phyloP scores from a whole-genome alignment of 2,113 vertebrate species.

The Xiphophorus hellerii region DNA sequence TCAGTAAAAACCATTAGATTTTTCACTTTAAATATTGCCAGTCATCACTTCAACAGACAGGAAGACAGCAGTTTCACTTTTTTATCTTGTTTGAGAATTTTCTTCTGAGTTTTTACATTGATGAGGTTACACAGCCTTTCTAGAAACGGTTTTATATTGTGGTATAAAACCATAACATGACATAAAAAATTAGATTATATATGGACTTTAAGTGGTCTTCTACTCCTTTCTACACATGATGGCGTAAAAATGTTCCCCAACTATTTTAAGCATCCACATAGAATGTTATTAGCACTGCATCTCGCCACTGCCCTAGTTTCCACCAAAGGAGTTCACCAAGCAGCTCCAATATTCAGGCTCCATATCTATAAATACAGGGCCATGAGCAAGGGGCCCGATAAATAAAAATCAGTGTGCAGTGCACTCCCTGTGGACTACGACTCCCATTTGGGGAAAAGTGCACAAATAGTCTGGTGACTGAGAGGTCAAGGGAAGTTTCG shows the following conservation, averaged over 20 bases:
- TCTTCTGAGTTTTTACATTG: too few species aligned
- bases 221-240: background rate
- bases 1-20: too few species aligned
- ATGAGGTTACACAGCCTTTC: too few species aligned
- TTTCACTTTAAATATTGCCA: too few species aligned
- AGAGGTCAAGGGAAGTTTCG: background rate
- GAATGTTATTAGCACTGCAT: background rate
- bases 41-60: too few species aligned
- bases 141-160: too few species aligned
- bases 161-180: background rate
- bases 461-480: background rate
- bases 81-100: too few species aligned
- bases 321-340: background rate
- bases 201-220: background rate
- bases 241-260: background rate
- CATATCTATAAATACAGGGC: background rate
- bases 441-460: background rate
- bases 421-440: background rate
- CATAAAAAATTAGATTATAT: background rate
- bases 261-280: background rate
- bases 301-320: background rate
- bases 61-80: too few species aligned
- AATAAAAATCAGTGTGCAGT: background rate
- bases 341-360: background rate
- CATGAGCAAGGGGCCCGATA: background rate